Evolutionary conservation across 2,888 invertebrate genomes (phyloP).

Genomic region (Sarcophaga rosellei): DNA sequence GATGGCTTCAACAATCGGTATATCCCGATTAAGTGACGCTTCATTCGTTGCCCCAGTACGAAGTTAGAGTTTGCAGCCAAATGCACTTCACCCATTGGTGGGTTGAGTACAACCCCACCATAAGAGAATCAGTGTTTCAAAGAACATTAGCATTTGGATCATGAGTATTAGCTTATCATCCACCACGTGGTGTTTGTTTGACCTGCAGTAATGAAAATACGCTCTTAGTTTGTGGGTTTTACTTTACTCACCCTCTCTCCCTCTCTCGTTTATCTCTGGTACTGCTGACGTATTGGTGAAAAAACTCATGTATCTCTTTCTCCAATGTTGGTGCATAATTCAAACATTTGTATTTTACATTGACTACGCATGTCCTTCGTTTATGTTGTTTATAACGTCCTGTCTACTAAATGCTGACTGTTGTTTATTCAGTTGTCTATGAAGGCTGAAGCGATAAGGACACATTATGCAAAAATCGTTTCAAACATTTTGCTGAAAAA

Average conservation of each 20-base stretch:
- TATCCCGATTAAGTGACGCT: conserved; percentile 44
- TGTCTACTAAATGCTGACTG: neutral
- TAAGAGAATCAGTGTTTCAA: conserved; percentile 31
- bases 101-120: conserved; percentile 50
- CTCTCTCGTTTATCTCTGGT: neutral
- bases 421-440: conserved; percentile 25
- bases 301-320: conserved; percentile 44
- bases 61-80: conserved; percentile 63
- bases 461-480: neutral
- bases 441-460: neutral
- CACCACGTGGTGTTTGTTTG: conserved; percentile 74
- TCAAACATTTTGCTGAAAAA: neutral
- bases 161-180: conserved; percentile 67
- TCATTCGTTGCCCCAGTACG: conserved; percentile 56
- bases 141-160: conserved; percentile 62
- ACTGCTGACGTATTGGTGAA: conserved; percentile 18
- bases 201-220: conserved; percentile 31
- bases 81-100: conserved; percentile 73
- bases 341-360: neutral
- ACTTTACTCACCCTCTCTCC: neutral
- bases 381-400: neutral
- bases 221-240: neutral
- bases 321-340: conserved; percentile 12
- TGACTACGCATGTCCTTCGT: conserved; percentile 27
- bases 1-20: conserved; percentile 31